Evolutionary conservation across 2,113 vertebrate species (phyloP), one percentile per base, ranked within the genome.

Genomic region (Chloebia gouldiae): DNA sequence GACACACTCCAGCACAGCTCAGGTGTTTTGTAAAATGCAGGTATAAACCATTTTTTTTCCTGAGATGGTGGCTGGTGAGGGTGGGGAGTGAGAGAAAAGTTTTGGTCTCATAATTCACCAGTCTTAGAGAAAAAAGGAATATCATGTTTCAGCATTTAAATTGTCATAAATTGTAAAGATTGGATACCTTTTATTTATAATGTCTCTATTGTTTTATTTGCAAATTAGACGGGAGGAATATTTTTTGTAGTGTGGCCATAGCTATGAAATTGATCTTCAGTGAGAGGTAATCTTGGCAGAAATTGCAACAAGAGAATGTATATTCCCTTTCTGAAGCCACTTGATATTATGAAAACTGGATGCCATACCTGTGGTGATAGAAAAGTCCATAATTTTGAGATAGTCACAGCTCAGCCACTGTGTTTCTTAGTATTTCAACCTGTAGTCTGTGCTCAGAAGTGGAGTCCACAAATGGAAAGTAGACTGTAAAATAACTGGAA

Each of bases 231-330:
- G 66, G 51, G 9, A 84, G 44, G 12, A 66, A 88, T 93, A 53
- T 85, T 92, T 66, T 85, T 65, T 3, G 1, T 45, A 77, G 42
- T 66, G 72, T 63, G 40, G 40, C 45, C 75, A 63, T 75, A n/a
- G 54, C 54, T 80, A 44, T 93, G 78, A 90, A 90, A 94, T 44
- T 63, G 54, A 78, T 94, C 92, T 83, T 90, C 56, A 49, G 59
- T 39, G 87, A 25, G 18, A 93, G 25, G 60, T 68, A 92, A 90
- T 83, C 50, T 83, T 93, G 93, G 45, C 47, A 86, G 92, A 86
- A 86, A 92, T 95, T 94, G 64, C 79, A 69, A 56, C 80, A 85
- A 44, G 42, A 70, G 68, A 86, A 63, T 42, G 39, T 63, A 20
- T 28, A 40, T 86, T 92, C 54, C 22, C 7, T 92, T 90, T 88